These are phyloP conservation scores for Oncorhynchus mykiss DNA, from an alignment of 2,113 vertebrate genomes.

Conservation along the genomic window DNA sequence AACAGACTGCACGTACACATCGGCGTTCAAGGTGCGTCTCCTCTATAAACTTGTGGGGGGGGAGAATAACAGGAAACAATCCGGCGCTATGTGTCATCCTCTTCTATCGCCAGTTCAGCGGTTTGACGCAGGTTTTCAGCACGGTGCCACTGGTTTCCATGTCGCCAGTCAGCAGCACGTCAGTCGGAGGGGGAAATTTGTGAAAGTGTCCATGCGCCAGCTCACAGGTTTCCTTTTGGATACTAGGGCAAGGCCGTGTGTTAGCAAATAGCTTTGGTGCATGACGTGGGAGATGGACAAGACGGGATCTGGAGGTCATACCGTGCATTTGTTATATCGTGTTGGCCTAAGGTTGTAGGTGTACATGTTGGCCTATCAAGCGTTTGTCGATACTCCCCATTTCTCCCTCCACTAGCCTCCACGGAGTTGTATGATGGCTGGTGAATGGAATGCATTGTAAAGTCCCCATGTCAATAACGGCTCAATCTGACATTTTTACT, in stretches of 20 bases:
- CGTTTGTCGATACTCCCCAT: too few relatives aligned
- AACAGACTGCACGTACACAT: slow-evolving; percentile 41
- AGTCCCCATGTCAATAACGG: too few relatives aligned
- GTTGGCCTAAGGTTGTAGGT: too few relatives aligned
- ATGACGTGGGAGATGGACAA: neutral
- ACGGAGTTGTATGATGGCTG: too few relatives aligned
- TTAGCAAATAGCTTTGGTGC: neutral
- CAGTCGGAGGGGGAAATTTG: slow-evolving; percentile 16
- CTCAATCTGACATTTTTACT: too few relatives aligned
- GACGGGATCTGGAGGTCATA: neutral
- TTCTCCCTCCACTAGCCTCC: too few relatives aligned
- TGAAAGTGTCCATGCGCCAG: slow-evolving; percentile 35
- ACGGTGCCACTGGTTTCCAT: slow-evolving; percentile 66
- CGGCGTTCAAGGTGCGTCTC: slow-evolving; percentile 45
- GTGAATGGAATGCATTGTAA: too few relatives aligned
- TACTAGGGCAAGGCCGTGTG: neutral
- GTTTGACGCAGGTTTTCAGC: slow-evolving; percentile 63
- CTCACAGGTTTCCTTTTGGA: slow-evolving; percentile 61
- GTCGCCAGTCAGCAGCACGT: slow-evolving; percentile 53
- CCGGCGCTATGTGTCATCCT: slow-evolving; percentile 44
- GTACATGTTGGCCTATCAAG: too few relatives aligned
- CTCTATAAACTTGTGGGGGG: neutral
- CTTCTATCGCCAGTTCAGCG: slow-evolving; percentile 62
- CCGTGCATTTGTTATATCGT: neutral
- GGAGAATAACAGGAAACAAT: slow-evolving; percentile 78